Evolutionary conservation across 2,888 invertebrate species (phyloP).

Genomic region (Eubasilissa splendida): DNA sequence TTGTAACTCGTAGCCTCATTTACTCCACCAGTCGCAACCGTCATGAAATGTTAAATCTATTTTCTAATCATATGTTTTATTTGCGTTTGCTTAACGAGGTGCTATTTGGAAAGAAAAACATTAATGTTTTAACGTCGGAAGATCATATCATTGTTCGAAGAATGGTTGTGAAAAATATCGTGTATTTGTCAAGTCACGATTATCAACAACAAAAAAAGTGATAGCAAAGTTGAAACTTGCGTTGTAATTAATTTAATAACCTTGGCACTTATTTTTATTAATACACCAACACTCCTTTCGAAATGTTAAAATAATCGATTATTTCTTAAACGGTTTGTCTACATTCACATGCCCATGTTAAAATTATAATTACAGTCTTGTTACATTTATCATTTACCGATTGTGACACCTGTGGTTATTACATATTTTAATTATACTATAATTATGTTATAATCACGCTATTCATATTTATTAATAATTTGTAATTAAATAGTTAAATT

Average conservation of each 20-base stretch:
- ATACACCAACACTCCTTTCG: constrained; percentile 30
- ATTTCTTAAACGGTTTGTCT: no score
- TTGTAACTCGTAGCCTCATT: constrained; percentile 13
- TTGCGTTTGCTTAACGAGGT: constrained; percentile 43
- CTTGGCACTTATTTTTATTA: constrained; percentile 28
- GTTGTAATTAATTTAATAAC: constrained; percentile 32
- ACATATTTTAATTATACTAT: not conserved
- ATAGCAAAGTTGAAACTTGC: constrained; percentile 13
- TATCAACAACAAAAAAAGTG: constrained; percentile 19
- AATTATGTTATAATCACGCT: no score
- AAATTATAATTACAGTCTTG: constrained; percentile 6
- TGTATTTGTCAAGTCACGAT: constrained; percentile 39
- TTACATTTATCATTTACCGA: not conserved
- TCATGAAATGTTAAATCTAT: constrained; percentile 4
- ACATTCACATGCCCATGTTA: not conserved
- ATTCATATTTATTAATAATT: no score
- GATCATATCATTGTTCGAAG: constrained; percentile 42
- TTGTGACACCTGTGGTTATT: constrained; percentile 5
- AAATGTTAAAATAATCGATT: not conserved
- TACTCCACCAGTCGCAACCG: not conserved
- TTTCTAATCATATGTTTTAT: constrained; percentile 24
- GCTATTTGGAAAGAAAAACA: constrained; percentile 38
- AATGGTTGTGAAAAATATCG: constrained; percentile 38
- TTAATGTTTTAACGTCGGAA: constrained; percentile 44
- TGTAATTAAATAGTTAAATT: no score